Evolutionary conservation across 2,113 vertebrate species (phyloP).

Genomic region (Leucopsar rothschildi): DNA sequence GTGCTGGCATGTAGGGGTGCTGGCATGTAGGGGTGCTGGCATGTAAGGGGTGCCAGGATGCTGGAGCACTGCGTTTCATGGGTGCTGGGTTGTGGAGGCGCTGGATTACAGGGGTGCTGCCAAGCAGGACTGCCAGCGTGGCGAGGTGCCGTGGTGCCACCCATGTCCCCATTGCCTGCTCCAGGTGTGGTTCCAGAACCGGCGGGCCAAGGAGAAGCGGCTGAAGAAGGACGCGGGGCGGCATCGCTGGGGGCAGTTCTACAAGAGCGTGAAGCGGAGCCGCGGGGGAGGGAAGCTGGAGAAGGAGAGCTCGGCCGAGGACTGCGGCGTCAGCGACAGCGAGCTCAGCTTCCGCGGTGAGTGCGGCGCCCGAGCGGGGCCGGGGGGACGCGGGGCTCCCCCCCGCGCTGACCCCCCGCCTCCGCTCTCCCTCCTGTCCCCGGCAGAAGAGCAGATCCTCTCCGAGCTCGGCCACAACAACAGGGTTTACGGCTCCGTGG

Average conservation of each 20-base stretch:
- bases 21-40: accelerated
- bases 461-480: conserved; percentile 91
- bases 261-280: conserved; percentile 92
- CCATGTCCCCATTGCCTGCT: accelerated
- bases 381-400: accelerated
- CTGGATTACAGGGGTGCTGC: background rate
- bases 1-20: accelerated
- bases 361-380: background rate
- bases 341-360: conserved; percentile 97
- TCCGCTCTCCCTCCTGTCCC: conserved; percentile 57
- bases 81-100: background rate
- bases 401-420: background rate
- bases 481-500: conserved; percentile 86
- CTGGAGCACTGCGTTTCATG: background rate
- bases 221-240: conserved; percentile 96
- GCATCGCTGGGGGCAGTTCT: conserved; percentile 98
- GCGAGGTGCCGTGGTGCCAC: background rate
- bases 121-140: accelerated
- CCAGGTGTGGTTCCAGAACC: conserved; percentile 99
- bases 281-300: conserved; percentile 85
- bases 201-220: conserved; percentile 94
- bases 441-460: conserved; percentile 94
- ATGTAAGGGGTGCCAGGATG: no score
- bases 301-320: conserved; percentile 95
- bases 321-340: conserved; percentile 95